A percentile compares a stretch with the other conserved stretches of the same genome.
phyloP scores from a whole-genome alignment of 2,888 invertebrate genomes.

The Pristionchus exspectatus region DNA sequence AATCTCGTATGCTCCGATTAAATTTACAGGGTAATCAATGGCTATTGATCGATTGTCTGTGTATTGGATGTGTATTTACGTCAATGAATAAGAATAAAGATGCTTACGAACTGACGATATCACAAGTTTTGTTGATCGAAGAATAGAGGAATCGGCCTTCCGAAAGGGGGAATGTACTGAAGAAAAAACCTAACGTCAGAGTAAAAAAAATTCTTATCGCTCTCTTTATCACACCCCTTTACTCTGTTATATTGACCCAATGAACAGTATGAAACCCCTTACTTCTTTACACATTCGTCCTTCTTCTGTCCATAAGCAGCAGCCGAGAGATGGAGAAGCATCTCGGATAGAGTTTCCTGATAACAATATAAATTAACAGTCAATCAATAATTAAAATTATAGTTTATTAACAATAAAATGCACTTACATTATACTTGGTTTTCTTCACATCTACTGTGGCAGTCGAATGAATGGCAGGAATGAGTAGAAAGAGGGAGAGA shows the following conservation, averaged over 20 bases:
- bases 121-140: background rate
- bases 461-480: background rate
- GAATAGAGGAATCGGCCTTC: conserved; percentile 29
- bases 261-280: background rate
- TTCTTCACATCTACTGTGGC: background rate
- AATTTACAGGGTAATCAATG: background rate
- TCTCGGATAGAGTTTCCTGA: conserved; percentile 30
- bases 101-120: conserved; percentile 40
- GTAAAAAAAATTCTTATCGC: background rate
- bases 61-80: background rate
- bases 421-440: conserved; percentile 36
- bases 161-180: background rate
- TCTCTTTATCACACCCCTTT: too few relatives aligned
- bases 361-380: background rate
- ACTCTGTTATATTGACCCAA: background rate
- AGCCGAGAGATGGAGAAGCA: conserved; percentile 22
- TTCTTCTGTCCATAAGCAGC: conserved; percentile 36
- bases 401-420: background rate
- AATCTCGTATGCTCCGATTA: background rate
- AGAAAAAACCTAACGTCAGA: background rate
- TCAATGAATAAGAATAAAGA: background rate
- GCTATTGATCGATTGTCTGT: background rate
- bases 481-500: conserved; percentile 9
- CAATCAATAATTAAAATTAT: background rate
- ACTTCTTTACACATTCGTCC: conserved; percentile 24